Conservation (phyloP, 2,888 invertebrate genomes). For the Frankliniella fusca region DNA sequence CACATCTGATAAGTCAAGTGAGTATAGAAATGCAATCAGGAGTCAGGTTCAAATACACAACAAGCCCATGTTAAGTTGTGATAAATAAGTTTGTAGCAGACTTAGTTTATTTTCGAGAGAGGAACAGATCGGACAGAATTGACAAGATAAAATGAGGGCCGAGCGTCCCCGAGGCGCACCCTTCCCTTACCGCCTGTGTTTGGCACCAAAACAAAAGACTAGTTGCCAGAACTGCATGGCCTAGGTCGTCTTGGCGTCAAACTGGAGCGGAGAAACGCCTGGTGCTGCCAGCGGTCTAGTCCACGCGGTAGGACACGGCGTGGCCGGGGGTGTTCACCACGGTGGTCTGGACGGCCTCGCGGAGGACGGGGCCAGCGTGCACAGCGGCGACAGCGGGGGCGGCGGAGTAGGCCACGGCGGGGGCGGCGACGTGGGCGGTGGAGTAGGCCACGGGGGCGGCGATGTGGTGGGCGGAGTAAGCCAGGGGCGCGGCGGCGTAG, state of each 20-base stretch:
- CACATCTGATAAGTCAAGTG: conserved; percentile 43
- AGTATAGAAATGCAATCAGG: conserved; percentile 43
- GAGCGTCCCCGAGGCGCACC: not conserved
- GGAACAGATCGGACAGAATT: not conserved
- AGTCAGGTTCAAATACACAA: conserved; percentile 47
- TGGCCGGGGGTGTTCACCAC: conserved; percentile 49
- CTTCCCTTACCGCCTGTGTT: not conserved
- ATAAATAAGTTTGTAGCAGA: conserved; percentile 11
- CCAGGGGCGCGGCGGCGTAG: conserved; percentile 35
- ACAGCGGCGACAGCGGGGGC: conserved; percentile 42
- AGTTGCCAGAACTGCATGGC: not conserved
- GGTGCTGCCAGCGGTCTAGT: conserved; percentile 40
- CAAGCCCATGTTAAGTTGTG: conserved; percentile 32
- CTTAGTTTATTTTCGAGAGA: conserved; percentile 6
- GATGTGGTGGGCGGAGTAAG: conserved; percentile 34
- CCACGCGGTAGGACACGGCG: conserved; percentile 48
- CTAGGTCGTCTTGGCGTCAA: conserved; percentile 25
- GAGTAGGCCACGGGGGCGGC: conserved; percentile 35
- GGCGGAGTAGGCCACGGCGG: conserved; percentile 39
- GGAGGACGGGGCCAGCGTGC: conserved; percentile 36
- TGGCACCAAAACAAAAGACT: conserved; percentile 18
- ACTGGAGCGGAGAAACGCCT: not conserved
- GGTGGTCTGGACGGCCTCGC: conserved; percentile 45
- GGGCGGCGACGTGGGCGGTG: conserved; percentile 34
- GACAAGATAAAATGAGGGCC: not conserved